These are phyloP conservation scores for Thamnaconus septentrionalis DNA, from an alignment of 2,113 vertebrate genomes.

Conservation along the genomic window DNA sequence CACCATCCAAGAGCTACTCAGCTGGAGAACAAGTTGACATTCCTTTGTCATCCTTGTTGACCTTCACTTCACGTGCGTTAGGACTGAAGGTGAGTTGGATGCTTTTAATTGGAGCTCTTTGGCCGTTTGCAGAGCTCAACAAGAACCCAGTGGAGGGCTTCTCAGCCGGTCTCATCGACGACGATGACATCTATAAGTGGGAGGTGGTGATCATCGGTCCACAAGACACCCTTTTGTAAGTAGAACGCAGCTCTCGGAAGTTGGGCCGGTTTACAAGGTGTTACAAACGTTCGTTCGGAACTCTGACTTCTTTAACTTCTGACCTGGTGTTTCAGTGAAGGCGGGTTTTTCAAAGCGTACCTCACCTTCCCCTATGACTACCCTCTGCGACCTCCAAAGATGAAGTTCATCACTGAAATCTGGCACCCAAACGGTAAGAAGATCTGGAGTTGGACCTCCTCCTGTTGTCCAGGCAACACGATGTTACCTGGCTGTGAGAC, in stretches of 20 bases:
- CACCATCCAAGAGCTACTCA: too few relatives aligned
- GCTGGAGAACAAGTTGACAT: too few relatives aligned
- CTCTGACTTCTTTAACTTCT: neutral
- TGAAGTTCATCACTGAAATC: constrained; percentile 99
- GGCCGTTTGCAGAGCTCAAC: constrained; percentile 87
- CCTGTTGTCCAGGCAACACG: neutral
- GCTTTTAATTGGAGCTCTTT: neutral
- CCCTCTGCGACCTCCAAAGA: constrained; percentile 98
- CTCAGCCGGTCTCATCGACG: constrained; percentile 98
- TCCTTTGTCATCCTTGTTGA: too few relatives aligned
- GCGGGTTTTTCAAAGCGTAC: constrained; percentile 99
- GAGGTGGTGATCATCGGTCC: constrained; percentile 99
- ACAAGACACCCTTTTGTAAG: constrained; percentile 99
- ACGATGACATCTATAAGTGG: constrained; percentile 99
- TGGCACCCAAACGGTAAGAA: constrained; percentile 95
- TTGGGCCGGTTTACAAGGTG: too few relatives aligned
- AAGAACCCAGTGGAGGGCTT: constrained; percentile 99
- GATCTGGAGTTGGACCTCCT: constrained; percentile 8
- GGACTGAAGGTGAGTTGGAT: too few relatives aligned
- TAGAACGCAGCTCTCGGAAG: constrained; percentile 34
- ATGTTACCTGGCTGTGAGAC: too few relatives aligned
- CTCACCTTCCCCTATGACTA: constrained; percentile 99
- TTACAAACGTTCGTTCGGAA: neutral
- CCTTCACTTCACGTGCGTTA: too few relatives aligned
- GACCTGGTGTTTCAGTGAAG: constrained; percentile 84